Base-by-base conservation (phyloP, 2,888 invertebrate species). In the Campopleginae sp. region DNA sequence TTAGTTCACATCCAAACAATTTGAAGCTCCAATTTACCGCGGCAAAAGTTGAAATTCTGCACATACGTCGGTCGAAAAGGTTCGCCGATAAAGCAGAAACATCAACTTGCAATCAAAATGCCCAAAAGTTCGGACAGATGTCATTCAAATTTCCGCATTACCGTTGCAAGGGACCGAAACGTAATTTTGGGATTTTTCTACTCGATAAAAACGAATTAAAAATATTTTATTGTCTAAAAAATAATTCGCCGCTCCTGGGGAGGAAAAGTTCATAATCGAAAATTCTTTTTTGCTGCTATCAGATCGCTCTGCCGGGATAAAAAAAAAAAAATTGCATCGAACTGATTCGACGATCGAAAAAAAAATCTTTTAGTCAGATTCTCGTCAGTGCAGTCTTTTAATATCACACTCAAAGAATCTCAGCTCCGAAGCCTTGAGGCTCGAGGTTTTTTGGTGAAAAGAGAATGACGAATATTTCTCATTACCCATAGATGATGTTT, bases 401-500 rank as follows among this genome's bases (percentile, higher is more conserved):
- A 66, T 66, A 66, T 66, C 42, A 42, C 42, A 66, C 38, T 66
- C 19, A 14, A 19, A 42, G n/a, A 38, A 66, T 12, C 19, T 38
- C 5, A 12, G 42, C 19, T 66, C 23, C 12, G 2, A n/a, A n/a
- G n/a, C n/a, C n/a, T n/a, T n/a, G 44, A n/a, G 33, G 51, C 58
- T 23, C 6, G 4, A 58, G 23, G 27, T 54, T 12, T 58, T 14
- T 14, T 27, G 19, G n/a, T 27, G 6, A 14, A 58, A 58, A 58
- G 27, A 27, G 58, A 1, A 27, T 27, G 14, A 3, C 12, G 23
- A 27, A 12, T 14, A 58, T 70, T 42, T 58, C 58, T 19, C 58
- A 51, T 78, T 78, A 74, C 48, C 72, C 27, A 74, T 68, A 72
- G 66, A 66, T 72, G 66, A 66, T 72, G 65, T 61, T 33, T 66